Percentiles rank a stretch among this genome's conserved stretches.
phyloP scores from a whole-genome alignment of 2,888 invertebrate genomes.

The Apamea monoglypha region DNA sequence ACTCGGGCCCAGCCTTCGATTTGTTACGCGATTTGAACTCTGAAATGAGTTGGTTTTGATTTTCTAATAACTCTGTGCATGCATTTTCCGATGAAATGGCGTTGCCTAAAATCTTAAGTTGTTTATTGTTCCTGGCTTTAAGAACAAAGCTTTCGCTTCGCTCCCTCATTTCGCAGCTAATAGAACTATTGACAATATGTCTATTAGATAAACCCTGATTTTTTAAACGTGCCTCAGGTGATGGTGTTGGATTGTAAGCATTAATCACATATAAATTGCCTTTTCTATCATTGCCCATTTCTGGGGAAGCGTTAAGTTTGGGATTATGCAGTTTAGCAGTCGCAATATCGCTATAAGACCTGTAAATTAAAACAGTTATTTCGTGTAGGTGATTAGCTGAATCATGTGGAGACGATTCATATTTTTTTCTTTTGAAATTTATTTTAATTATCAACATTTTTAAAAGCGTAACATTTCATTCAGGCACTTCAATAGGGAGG shows the following conservation, averaged over 20 bases:
- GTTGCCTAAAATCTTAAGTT: conserved; percentile 50
- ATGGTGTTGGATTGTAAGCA: conserved; percentile 61
- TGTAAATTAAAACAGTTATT: conserved; percentile 71
- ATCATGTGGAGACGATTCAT: background rate
- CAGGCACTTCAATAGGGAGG: conserved; percentile 6
- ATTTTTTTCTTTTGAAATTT: background rate
- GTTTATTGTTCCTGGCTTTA: conserved; percentile 48
- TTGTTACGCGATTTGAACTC: conserved; percentile 56
- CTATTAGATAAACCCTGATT: conserved; percentile 25
- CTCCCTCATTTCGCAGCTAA: conserved; percentile 48
- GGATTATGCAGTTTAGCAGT: conserved; percentile 65
- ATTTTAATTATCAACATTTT: conserved; percentile 26
- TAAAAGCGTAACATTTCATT: conserved; percentile 15
- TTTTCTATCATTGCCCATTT: conserved; percentile 55
- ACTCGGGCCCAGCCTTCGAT: conserved; percentile 49
- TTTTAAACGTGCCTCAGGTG: conserved; percentile 57
- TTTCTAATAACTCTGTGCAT: conserved; percentile 34
- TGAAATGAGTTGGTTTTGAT: conserved; percentile 51
- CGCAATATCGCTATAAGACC: conserved; percentile 61
- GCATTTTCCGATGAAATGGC: conserved; percentile 40
- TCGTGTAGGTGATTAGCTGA: conserved; percentile 19
- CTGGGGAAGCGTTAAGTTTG: conserved; percentile 67
- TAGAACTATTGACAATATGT: conserved; percentile 37
- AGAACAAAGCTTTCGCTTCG: conserved; percentile 66
- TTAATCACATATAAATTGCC: conserved; percentile 68